Evolutionary conservation across 1,140 invertebrate genomes (phyloP).

Genomic region (Sarcophaga peregrina): DNA sequence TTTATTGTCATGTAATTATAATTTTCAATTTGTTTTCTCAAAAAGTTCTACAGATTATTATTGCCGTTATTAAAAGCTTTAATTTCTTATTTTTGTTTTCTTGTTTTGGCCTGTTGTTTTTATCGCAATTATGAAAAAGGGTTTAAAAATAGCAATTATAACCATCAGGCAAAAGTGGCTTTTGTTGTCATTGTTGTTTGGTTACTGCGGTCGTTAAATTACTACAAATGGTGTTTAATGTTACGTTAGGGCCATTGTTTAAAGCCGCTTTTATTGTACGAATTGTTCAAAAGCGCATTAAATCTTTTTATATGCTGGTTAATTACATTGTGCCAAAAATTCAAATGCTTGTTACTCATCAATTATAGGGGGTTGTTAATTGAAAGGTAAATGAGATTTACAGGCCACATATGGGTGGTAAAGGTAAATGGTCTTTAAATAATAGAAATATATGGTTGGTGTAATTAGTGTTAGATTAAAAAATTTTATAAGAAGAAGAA

Average conservation of each 20-base stretch:
- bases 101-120: neutral
- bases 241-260: neutral
- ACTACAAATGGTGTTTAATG: neutral
- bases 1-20: neutral
- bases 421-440: too few relatives aligned
- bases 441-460: too few relatives aligned
- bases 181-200: neutral
- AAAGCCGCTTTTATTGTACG: neutral
- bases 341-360: neutral
- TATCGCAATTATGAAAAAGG: neutral
- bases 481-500: too few relatives aligned
- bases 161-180: neutral
- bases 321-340: neutral
- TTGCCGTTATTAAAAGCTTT: neutral
- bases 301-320: neutral
- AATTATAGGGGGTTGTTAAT: too few relatives aligned
- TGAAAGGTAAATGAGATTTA: too few relatives aligned
- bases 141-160: neutral
- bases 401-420: too few relatives aligned
- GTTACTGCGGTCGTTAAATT: neutral
- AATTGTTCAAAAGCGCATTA: neutral
- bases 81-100: neutral
- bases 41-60: neutral
- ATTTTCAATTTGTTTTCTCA: neutral
- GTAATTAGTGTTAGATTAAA: too few relatives aligned